Conservation (phyloP, 2,797 vertebrate species). For the Echiichthys vipera region DNA sequence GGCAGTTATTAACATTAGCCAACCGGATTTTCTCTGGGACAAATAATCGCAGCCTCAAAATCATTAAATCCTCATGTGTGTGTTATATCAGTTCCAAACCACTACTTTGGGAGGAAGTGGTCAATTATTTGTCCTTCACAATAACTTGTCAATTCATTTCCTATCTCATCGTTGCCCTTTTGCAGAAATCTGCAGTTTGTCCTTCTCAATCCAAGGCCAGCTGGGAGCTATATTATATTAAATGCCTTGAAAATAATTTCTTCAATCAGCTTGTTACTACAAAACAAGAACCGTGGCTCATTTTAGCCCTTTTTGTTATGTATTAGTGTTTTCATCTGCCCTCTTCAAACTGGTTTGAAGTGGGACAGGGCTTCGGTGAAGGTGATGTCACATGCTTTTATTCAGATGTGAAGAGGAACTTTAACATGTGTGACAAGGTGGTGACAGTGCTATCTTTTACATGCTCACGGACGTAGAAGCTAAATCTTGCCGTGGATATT, state of each 20-base stretch:
- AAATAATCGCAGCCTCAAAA: conserved; percentile 19
- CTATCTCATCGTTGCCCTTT: background rate
- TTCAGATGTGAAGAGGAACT: too few relatives aligned
- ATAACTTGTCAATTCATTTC: background rate
- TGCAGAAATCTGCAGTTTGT: background rate
- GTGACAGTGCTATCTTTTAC: too few relatives aligned
- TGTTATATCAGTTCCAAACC: background rate
- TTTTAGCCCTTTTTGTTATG: background rate
- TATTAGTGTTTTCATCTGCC: background rate
- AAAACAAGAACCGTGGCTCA: too few relatives aligned
- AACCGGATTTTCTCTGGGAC: conserved; percentile 14
- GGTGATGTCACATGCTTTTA: background rate
- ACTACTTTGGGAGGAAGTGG: background rate
- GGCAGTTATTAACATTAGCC: conserved; percentile 29
- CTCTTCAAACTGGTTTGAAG: background rate
- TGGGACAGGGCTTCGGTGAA: background rate
- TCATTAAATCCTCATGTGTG: conserved; percentile 7
- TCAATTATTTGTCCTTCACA: background rate
- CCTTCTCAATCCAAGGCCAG: background rate
- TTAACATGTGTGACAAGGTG: too few relatives aligned
- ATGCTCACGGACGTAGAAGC: too few relatives aligned
- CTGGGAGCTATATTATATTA: background rate
- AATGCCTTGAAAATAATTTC: background rate
- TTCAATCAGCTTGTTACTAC: too few relatives aligned
- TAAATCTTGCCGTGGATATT: too few relatives aligned